phyloP scores from a whole-genome alignment of 2,888 invertebrate species.

The Polymixis flavicincta region DNA sequence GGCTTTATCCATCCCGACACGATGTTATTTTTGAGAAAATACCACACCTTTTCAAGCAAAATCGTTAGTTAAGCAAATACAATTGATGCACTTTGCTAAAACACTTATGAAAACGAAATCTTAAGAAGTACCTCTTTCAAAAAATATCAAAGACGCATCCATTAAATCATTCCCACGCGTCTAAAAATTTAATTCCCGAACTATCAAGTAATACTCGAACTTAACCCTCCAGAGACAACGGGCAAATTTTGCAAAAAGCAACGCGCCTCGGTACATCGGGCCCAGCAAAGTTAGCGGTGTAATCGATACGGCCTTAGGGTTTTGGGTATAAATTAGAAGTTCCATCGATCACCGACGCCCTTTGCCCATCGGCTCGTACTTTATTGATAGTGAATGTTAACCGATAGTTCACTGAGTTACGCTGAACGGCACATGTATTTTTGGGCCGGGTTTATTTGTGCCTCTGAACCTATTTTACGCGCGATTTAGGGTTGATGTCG shows the following conservation, averaged over 20 bases:
- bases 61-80: neutral
- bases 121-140: neutral
- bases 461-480: conserved; percentile 55
- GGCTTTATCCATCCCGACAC: neutral
- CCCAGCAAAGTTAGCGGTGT: conserved; percentile 83
- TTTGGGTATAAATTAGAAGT: conserved; percentile 90
- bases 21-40: neutral
- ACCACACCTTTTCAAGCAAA: neutral
- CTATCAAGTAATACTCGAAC: conserved; percentile 63
- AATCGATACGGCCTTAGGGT: conserved; percentile 90
- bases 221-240: conserved; percentile 79
- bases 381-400: conserved; percentile 88
- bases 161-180: conserved; percentile 65
- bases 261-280: conserved; percentile 72
- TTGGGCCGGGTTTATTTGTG: conserved; percentile 67
- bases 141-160: conserved; percentile 32
- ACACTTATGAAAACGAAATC: neutral
- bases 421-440: conserved; percentile 74
- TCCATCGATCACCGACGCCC: conserved; percentile 89
- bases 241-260: conserved; percentile 85
- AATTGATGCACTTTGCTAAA: neutral
- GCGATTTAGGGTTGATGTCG: conserved; percentile 56
- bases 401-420: conserved; percentile 83
- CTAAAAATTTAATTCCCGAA: conserved; percentile 67
- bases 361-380: conserved; percentile 89